A percentile compares a stretch with the other conserved stretches of the same genome.
Conservation (phyloP, 2,888 invertebrate genomes). For the Noctua fimbriata region DNA sequence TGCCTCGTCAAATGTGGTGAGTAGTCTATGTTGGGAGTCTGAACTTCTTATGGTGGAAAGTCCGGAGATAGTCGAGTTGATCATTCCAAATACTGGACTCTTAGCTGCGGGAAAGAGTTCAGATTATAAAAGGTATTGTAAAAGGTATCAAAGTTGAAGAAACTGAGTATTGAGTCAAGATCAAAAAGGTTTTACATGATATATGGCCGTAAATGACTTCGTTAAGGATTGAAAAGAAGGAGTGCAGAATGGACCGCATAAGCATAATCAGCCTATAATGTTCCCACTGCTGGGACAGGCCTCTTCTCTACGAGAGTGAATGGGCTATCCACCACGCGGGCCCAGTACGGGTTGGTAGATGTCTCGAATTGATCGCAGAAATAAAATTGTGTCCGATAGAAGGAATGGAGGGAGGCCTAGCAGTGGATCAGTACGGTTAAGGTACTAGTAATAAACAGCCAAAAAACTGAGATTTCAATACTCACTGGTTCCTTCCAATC, state of each 20-base stretch:
- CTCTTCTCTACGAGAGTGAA: no score
- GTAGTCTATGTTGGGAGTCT: slow-evolving; percentile 91
- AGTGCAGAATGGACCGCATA: background rate
- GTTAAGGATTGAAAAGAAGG: background rate
- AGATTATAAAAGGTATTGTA: background rate
- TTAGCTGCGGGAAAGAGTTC: slow-evolving; percentile 89
- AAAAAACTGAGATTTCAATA: slow-evolving; percentile 42
- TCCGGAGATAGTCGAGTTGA: slow-evolving; percentile 94
- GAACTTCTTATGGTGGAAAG: slow-evolving; percentile 94
- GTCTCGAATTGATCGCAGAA: no score
- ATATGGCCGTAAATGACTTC: background rate
- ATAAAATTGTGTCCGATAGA: no score
- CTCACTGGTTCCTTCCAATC: slow-evolving; percentile 93
- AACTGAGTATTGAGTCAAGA: background rate
- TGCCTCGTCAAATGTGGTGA: slow-evolving; percentile 90
- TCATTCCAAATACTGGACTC: slow-evolving; percentile 95
- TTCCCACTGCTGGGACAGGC: no score
- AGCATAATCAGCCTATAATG: no score
- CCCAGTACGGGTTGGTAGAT: no score
- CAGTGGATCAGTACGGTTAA: background rate
- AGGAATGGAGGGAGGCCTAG: background rate
- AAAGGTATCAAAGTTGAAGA: no score
- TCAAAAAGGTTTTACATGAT: background rate
- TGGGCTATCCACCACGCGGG: no score
- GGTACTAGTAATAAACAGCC: background rate